Evolutionary conservation across 2,797 vertebrate genomes (phyloP).

Genomic region (Podargus strigoides): DNA sequence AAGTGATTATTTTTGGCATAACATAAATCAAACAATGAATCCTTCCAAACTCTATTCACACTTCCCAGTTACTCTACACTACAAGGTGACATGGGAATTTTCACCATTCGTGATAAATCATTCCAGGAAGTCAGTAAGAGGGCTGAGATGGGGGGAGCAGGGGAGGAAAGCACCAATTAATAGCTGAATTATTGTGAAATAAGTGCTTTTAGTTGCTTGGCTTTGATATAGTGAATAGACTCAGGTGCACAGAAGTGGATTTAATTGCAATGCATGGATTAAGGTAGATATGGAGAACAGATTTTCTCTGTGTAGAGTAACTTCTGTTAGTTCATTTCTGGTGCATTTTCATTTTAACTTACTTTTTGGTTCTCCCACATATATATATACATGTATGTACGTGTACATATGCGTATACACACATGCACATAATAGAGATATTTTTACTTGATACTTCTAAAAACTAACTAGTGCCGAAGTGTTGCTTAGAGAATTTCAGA

Average conservation of each 20-base stretch:
- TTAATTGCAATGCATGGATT: neutral
- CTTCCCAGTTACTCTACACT: neutral
- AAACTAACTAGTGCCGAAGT: neutral
- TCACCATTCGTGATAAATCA: neutral
- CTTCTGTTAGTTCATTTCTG: neutral
- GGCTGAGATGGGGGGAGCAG: neutral
- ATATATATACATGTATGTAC: neutral
- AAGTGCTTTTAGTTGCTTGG: neutral
- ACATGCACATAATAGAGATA: neutral
- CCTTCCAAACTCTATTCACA: neutral
- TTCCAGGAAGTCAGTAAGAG: neutral
- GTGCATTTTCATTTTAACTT: neutral
- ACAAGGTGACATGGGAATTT: neutral
- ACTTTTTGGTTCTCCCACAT: neutral
- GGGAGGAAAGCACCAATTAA: neutral
- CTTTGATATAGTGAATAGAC: neutral
- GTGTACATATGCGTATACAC: accelerated
- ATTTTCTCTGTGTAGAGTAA: neutral
- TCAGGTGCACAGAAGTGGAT: neutral
- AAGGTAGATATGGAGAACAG: neutral
- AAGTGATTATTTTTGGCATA: conserved; percentile 27
- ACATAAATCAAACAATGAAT: neutral
- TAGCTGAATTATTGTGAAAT: neutral
- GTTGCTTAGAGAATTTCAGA: neutral
- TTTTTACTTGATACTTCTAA: neutral